These are phyloP conservation scores for Leptinotarsa peninsularis DNA, from an alignment of 2,888 invertebrate genomes.

Conservation along the genomic window DNA sequence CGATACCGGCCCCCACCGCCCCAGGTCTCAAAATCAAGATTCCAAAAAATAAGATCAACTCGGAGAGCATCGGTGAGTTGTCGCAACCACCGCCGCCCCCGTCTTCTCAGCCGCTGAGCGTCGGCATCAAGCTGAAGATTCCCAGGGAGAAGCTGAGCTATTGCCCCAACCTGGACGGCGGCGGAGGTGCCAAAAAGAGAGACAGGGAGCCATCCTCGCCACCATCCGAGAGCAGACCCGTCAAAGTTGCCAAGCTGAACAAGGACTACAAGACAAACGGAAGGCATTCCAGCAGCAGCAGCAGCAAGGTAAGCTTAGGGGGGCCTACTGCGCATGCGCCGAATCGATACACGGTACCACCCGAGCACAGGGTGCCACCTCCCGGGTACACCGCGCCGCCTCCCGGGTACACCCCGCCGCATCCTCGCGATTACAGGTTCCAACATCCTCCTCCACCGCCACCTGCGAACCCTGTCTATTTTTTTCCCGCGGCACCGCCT, in stretches of 20 bases:
- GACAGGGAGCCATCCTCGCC: slow-evolving; percentile 53
- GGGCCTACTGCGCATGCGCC: background rate
- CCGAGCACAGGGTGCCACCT: slow-evolving; percentile 20
- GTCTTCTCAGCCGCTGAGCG: slow-evolving; percentile 44
- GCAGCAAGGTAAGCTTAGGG: slow-evolving; percentile 61
- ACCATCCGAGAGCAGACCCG: slow-evolving; percentile 57
- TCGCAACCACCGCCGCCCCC: slow-evolving; percentile 37
- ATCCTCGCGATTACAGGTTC: slow-evolving; percentile 32
- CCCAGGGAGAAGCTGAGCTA: slow-evolving; percentile 72
- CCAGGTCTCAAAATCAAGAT: slow-evolving; percentile 83
- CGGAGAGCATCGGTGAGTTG: slow-evolving; percentile 64
- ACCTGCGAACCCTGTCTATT: slow-evolving; percentile 34
- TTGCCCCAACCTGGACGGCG: slow-evolving; percentile 25
- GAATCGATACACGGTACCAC: slow-evolving; percentile 14
- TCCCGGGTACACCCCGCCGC: slow-evolving; percentile 23
- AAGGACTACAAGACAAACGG: slow-evolving; percentile 62
- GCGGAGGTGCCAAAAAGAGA: slow-evolving; percentile 42
- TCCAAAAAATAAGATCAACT: slow-evolving; percentile 79
- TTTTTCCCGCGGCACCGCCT: no score
- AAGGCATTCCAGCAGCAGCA: slow-evolving; percentile 56
- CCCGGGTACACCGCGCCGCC: slow-evolving; percentile 24
- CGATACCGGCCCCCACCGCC: slow-evolving; percentile 33
- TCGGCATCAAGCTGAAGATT: slow-evolving; percentile 81
- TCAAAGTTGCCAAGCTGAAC: slow-evolving; percentile 58
- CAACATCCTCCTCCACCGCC: slow-evolving; percentile 46